Conservation (phyloP, 2,888 invertebrate species). For the Campaea margaritaria region DNA sequence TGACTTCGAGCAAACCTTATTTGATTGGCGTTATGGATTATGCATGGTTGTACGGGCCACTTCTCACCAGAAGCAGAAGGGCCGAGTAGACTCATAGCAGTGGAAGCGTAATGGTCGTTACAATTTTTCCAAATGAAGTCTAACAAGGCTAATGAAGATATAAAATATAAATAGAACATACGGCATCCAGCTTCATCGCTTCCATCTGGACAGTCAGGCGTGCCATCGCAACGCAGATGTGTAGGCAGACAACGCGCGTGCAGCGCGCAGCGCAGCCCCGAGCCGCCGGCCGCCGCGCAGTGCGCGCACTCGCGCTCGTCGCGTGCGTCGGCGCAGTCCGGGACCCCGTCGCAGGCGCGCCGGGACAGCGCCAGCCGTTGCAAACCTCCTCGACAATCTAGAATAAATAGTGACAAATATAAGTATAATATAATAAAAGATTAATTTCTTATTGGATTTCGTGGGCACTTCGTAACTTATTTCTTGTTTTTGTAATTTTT, state of each 20-base stretch:
- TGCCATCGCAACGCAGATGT: slow-evolving; percentile 91
- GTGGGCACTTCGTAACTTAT: not conserved
- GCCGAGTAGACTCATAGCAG: too few species aligned
- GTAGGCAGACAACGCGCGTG: slow-evolving; percentile 90
- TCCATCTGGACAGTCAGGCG: slow-evolving; percentile 93
- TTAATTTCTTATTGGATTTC: not conserved
- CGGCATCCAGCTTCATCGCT: slow-evolving; percentile 94
- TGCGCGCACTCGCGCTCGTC: slow-evolving; percentile 93
- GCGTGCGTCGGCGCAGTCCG: slow-evolving; percentile 93
- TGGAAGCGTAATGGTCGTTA: too few species aligned
- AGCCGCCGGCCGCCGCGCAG: slow-evolving; percentile 87
- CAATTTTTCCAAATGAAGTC: too few species aligned
- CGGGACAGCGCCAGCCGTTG: slow-evolving; percentile 90
- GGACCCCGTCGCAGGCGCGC: slow-evolving; percentile 93
- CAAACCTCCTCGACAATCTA: slow-evolving; percentile 90
- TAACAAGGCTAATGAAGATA: too few species aligned
- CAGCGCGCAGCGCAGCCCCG: slow-evolving; percentile 91
- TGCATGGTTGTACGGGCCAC: too few species aligned
- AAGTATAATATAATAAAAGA: too few species aligned
- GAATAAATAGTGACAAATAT: too few species aligned
- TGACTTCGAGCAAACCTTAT: too few species aligned
- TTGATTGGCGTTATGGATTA: too few species aligned
- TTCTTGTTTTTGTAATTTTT: not conserved
- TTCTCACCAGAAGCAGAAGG: too few species aligned
- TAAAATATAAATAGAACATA: slow-evolving; percentile 79